phyloP scores from a whole-genome alignment of 2,113 vertebrate genomes.

The Cepphus grylle region DNA sequence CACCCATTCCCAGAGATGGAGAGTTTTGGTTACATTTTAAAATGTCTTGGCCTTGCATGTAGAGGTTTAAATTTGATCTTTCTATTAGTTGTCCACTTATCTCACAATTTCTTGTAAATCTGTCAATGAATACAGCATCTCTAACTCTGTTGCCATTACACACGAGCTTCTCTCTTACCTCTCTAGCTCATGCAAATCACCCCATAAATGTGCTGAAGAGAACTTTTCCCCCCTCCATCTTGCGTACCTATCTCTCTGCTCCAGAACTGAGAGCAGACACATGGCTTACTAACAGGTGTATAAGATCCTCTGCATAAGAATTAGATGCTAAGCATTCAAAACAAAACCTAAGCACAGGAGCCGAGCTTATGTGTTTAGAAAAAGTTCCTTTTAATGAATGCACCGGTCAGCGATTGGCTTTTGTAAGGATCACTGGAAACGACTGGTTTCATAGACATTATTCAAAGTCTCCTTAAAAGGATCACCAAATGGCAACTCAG shows the following conservation, averaged over 20 bases:
- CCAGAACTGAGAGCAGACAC: neutral
- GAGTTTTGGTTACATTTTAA: neutral
- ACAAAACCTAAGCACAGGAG: neutral
- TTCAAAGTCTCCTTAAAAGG: neutral
- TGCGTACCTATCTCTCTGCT: neutral
- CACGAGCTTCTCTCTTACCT: neutral
- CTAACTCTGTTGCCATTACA: neutral
- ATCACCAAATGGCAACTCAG: neutral
- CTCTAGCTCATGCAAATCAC: neutral
- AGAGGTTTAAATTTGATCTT: neutral
- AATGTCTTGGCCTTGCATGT: neutral
- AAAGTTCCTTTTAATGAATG: neutral
- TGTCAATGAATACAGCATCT: neutral
- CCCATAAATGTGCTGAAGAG: neutral
- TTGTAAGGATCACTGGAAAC: neutral
- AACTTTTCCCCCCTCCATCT: neutral
- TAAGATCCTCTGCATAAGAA: neutral
- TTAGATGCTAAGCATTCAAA: neutral
- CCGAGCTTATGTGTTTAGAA: neutral
- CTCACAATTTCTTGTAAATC: neutral
- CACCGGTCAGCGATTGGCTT: neutral
- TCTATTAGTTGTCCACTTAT: neutral
- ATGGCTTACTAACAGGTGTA: neutral
- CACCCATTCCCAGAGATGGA: neutral
- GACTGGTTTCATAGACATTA: neutral